Base-by-base conservation (phyloP, 2,888 invertebrate species). In the Schizotus pectinicornis region DNA sequence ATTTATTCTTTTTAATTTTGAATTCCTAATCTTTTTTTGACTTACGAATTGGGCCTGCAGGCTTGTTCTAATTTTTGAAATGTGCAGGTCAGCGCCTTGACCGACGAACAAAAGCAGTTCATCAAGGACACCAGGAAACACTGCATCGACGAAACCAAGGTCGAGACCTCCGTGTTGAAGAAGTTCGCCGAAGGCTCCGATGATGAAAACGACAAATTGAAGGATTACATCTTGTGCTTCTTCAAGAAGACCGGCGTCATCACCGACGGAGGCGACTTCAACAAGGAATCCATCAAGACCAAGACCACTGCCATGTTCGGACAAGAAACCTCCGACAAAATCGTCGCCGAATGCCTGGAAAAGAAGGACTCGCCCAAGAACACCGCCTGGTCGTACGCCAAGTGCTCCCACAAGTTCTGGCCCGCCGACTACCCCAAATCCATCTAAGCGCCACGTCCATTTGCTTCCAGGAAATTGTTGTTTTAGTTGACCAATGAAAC, bases 161-260 rank as follows among this genome's bases (percentile, higher is more conserved):
- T 39, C 39, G 39, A 39, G 11, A 39, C 39, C 39, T 3, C 39
- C 11, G 11, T 39, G 11, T 22, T 22, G 22, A 22, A 22, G 22
- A 22, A 22, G 22, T 22, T 22, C 22, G 22, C 22, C 5, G 22
- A 22, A 22, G 22, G 22, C 5, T 22, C 22, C 5, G 32, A 43
- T 1, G 38, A 49, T 7, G 79, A 82, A 0, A 81, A 82, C 36
- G 78, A 78, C 9, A 71, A 62, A 0, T 59, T 83, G 1, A 82
- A 81, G 63, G 80, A 81, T 36, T 83, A 82, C 61, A 73, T 75
- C 0, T 67, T 79, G 0, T 83, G 83, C 65, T 80, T 83, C 74
- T 80, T 83, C 70, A 70, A 80, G 55, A 81, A 81, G 57, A 74
- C 80, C 1, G 81, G 79, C 0, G 80, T 81, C 46, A 56, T 83